Conservation (phyloP, 2,888 invertebrate genomes). For the Agriopis leucophaearia region DNA sequence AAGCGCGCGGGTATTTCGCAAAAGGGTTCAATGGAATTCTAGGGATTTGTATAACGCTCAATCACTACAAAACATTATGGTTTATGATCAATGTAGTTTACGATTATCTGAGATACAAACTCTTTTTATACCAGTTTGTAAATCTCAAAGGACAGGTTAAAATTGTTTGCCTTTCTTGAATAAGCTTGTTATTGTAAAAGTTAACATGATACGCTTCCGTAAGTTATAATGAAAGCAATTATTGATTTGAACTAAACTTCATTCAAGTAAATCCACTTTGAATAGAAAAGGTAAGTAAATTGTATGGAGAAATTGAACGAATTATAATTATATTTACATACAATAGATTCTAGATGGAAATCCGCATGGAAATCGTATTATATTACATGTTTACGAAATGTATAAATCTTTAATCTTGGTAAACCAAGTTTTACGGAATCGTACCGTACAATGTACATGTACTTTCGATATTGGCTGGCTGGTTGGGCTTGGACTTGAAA, state of each 20-base stretch:
- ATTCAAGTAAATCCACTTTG: slow-evolving; percentile 46
- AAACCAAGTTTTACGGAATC: too few species aligned
- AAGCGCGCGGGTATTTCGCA: slow-evolving; percentile 72
- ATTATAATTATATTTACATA: slow-evolving; percentile 46
- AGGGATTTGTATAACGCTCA: slow-evolving; percentile 59
- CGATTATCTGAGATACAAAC: slow-evolving; percentile 54
- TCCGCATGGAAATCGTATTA: slow-evolving; percentile 13
- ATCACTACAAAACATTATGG: slow-evolving; percentile 48
- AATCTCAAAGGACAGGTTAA: neutral
- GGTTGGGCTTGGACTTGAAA: too few species aligned
- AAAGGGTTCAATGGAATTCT: slow-evolving; percentile 72
- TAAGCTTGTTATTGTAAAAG: slow-evolving; percentile 43
- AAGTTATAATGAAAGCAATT: slow-evolving; percentile 62
- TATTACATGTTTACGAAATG: neutral
- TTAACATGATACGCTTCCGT: slow-evolving; percentile 62
- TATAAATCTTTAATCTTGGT: too few species aligned
- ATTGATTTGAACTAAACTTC: slow-evolving; percentile 59
- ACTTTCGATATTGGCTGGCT: too few species aligned
- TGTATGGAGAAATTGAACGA: slow-evolving; percentile 49
- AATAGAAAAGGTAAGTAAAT: slow-evolving; percentile 58
- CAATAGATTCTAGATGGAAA: slow-evolving; percentile 35
- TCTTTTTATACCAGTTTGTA: slow-evolving; percentile 41
- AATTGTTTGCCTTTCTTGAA: slow-evolving; percentile 37
- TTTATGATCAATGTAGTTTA: slow-evolving; percentile 55
- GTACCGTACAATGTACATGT: too few species aligned